Evolutionary conservation across 2,888 invertebrate species (phyloP), one percentile per base, ranked within the genome.

Genomic region (Brachycybe producta): DNA sequence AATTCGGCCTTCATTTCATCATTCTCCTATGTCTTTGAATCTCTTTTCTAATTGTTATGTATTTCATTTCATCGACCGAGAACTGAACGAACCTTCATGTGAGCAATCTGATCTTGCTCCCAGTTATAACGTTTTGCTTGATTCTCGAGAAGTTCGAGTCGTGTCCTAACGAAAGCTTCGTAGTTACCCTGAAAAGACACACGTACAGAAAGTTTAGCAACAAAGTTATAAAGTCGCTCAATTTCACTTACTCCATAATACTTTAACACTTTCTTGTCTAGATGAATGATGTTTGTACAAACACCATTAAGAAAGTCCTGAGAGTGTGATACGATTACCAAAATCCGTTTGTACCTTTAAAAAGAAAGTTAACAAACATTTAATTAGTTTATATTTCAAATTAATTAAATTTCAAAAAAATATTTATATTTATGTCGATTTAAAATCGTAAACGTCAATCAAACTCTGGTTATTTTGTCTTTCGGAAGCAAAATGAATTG

Each of bases 281-380:
- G 78, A 70, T 98, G 97, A 58, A 98, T 80, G 54, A 97, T 94
- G 67, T 97, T 97, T 7, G 72, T 74, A 60, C 76, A 76, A 51
- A 98, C 92, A 53, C 95, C 95, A 67, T 98, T 98, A 60, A 98
- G 74, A 70, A 98, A 98, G 77, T 98, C 90, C 74, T 99, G 98
- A 3, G 98, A 98, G 72, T 99, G 98, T 1, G 98, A 98, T 60
- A 98, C 92, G 57, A 99, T 77, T 54, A 99, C 88, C 62, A 99
- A 73, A 67, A 95, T 97, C 60, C 97, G 78, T 70, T 92, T 94
- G 70, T 98, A 95, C 55, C 82, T 84, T 54, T 5, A 58, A 61
- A 51, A 45, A 30, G 46, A 54, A 45, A n/a, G n/a, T n/a, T n/a
- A n/a, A n/a, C n/a, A n/a, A n/a, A n/a, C n/a, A n/a, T n/a, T n/a